Base-by-base conservation (phyloP, 2,797 vertebrate genomes). In the Fringilla coelebs region DNA sequence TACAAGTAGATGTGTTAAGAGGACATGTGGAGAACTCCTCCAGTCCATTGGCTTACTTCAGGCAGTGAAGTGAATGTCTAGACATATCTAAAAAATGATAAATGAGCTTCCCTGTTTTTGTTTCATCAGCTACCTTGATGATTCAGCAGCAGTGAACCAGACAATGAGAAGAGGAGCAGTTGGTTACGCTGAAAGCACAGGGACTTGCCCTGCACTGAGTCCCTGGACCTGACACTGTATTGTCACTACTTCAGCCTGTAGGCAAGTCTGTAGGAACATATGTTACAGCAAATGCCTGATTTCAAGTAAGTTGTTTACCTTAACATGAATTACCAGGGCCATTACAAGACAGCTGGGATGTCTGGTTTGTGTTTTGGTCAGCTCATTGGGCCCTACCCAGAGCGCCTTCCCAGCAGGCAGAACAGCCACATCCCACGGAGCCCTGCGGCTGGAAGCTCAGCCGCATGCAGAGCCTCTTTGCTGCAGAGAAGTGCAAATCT, bases 311-410 rank as follows among this genome's bases (percentile, higher is more conserved):
- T 28, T 4, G 1, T 85, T 91, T 82, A 75, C 76, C 65, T 78
- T 83, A 46, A 60, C 29, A 4, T 19, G 31, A 73, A 67, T 76
- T 78, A 90, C 32, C 34, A 58, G 20, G 48, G 43, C 32, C 66
- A 52, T 86, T 76, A 32, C 41, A 87, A 87, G 88, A 43, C 80
- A 93, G 48, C 76, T 88, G 80, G 57, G 57, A 60, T 49, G 71
- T 84, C 96, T 96, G 94, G 79, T 74, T 96, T 34, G 18, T 79
- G 80, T 94, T 94, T 86, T 81, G 66, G 28, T 90, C 77, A 94
- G 76, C 21, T 96, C 76, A 41, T 74, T 79, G 88, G 40, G 48
- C 52, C 38, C 66, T 60, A 43, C 40, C 6, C 45, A 21, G 41
- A 46, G 34, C 0, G 0, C 46, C 77, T 62, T 82, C 77, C 52